Evolutionary conservation across 2,797 vertebrate genomes (phyloP).

Genomic region (Pseudochromis fuscus): DNA sequence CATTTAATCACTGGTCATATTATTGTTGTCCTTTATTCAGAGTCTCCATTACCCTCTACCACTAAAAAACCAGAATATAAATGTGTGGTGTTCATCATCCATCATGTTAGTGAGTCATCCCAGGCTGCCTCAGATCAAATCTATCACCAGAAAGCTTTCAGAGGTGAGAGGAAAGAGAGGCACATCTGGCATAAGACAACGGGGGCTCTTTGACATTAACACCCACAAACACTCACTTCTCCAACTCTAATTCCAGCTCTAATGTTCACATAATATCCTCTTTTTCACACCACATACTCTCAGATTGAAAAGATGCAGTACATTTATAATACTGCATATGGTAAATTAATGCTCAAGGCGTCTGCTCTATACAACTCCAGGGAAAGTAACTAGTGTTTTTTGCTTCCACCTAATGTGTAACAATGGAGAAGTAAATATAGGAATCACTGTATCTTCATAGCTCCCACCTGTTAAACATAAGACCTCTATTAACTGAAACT

Average conservation of each 20-base stretch:
- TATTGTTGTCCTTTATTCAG: slow-evolving; percentile 4
- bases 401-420: neutral
- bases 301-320: neutral
- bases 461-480: neutral
- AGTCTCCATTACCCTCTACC: neutral
- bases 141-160: slow-evolving; percentile 11
- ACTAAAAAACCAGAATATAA: slow-evolving; percentile 21
- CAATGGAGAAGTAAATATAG: neutral
- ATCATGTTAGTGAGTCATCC: slow-evolving; percentile 34
- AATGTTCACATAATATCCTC: neutral
- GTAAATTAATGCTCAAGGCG: neutral
- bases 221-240: neutral
- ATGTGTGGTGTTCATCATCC: neutral
- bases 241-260: neutral
- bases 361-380: neutral
- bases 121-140: slow-evolving; percentile 21
- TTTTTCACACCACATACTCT: too few relatives aligned
- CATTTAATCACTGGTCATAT: neutral
- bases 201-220: too few relatives aligned
- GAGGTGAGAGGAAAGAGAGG: neutral
- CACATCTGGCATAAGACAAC: slow-evolving; percentile 33
- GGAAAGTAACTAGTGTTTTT: too few relatives aligned
- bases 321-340: neutral
- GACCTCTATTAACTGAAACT: neutral
- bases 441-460: neutral